A percentile compares a stretch with the other conserved stretches of the same genome.
Evolutionary conservation across 1,140 invertebrate species (phyloP).

Genomic region (Araneus ventricosus): DNA sequence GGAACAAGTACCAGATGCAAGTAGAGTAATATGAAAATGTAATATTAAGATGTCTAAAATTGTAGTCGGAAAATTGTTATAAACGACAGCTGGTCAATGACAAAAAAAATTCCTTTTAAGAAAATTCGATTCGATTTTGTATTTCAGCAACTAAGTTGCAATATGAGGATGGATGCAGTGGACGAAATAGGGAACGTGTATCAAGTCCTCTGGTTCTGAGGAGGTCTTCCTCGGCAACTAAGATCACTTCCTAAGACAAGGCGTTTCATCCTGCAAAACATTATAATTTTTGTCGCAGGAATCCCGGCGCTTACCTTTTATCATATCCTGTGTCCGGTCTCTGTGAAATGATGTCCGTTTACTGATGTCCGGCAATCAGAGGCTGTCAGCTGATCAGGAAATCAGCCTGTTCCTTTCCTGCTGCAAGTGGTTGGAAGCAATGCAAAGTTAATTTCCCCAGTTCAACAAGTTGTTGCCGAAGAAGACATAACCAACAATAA

Average conservation of each 20-base stretch:
- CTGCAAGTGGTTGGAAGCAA: not conserved
- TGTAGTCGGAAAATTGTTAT: too few relatives aligned
- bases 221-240: not conserved
- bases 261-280: conserved; percentile 28
- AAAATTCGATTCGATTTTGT: too few relatives aligned
- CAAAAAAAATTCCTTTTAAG: too few relatives aligned
- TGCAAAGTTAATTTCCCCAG: conserved; percentile 18
- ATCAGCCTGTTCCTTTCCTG: conserved; percentile 64
- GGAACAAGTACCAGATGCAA: too few relatives aligned
- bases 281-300: conserved; percentile 51
- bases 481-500: not conserved
- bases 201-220: not conserved
- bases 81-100: too few relatives aligned
- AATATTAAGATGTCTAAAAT: too few relatives aligned
- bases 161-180: too few relatives aligned
- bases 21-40: too few relatives aligned
- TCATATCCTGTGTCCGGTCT: conserved; percentile 74
- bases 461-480: conserved; percentile 24
- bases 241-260: conserved; percentile 36
- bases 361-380: conserved; percentile 52
- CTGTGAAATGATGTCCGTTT: conserved; percentile 61
- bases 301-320: conserved; percentile 69
- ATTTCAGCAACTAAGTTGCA: too few relatives aligned
- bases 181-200: too few relatives aligned
- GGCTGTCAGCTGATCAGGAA: conserved; percentile 70